A percentile compares a stretch with the other conserved stretches of the same genome.
Conservation (phyloP, 35 echinoderm and acorn worm species). For the Patiria miniata region DNA sequence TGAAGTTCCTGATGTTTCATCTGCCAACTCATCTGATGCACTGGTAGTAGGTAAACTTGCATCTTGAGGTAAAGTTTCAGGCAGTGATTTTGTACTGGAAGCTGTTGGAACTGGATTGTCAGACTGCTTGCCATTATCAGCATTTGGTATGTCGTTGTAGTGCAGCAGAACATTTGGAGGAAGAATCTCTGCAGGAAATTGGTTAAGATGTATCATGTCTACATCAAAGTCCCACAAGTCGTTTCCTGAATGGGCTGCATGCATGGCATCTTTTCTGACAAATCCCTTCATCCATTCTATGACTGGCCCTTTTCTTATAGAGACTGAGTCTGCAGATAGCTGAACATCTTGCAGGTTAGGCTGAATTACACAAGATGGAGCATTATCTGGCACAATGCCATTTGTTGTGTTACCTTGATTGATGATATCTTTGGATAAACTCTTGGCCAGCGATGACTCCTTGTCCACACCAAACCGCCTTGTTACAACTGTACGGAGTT, state of each 20-base stretch:
- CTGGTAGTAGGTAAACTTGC: neutral
- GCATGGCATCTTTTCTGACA: slow-evolving; percentile 18
- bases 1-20: neutral
- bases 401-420: neutral
- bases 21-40: neutral
- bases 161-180: neutral
- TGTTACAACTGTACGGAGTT: neutral
- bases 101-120: neutral
- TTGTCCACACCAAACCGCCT: slow-evolving; percentile 5
- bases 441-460: neutral
- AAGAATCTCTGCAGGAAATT: neutral
- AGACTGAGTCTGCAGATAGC: neutral
- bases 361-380: neutral
- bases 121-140: neutral
- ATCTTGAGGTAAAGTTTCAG: neutral
- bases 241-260: neutral
- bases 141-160: neutral
- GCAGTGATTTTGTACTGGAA: neutral
- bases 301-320: slow-evolving; percentile 15
- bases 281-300: slow-evolving; percentile 43
- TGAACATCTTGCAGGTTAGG: neutral
- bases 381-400: neutral
- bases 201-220: neutral
- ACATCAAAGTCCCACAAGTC: slow-evolving; percentile 4
- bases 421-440: neutral